Percentiles rank a stretch among this genome's conserved stretches.
These are phyloP conservation scores for Plotosus lineatus DNA, from an alignment of 2,113 vertebrate genomes.

Conservation along the genomic window DNA sequence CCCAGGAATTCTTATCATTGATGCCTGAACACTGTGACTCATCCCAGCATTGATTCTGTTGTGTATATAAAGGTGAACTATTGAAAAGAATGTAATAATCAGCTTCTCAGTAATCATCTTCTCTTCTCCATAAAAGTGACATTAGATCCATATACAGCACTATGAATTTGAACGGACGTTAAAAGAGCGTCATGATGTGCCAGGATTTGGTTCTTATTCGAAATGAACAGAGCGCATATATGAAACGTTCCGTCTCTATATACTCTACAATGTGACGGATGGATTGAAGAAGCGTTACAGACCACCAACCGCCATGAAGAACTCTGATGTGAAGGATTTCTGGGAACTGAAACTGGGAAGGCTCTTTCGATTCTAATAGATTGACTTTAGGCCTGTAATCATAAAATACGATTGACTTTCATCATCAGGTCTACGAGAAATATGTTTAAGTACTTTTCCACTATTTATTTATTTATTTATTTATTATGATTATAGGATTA, in stretches of 20 bases:
- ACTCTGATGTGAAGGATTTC: background rate
- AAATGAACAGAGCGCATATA: background rate
- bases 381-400: background rate
- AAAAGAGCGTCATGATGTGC: background rate
- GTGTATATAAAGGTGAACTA: background rate
- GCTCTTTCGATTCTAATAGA: background rate
- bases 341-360: background rate
- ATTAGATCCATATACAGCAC: background rate
- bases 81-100: background rate
- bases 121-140: background rate
- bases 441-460: no score
- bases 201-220: background rate
- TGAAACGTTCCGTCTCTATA: background rate
- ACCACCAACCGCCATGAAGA: background rate
- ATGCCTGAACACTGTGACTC: background rate
- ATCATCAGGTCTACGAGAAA: background rate
- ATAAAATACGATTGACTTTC: background rate
- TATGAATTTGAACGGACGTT: background rate
- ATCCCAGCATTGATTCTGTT: background rate
- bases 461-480: background rate
- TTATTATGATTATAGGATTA: no score
- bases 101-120: background rate
- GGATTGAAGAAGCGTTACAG: background rate
- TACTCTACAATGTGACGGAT: background rate
- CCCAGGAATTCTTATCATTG: background rate